phyloP scores from a whole-genome alignment of 2,113 vertebrate species.

The Mormoops blainvillei region DNA sequence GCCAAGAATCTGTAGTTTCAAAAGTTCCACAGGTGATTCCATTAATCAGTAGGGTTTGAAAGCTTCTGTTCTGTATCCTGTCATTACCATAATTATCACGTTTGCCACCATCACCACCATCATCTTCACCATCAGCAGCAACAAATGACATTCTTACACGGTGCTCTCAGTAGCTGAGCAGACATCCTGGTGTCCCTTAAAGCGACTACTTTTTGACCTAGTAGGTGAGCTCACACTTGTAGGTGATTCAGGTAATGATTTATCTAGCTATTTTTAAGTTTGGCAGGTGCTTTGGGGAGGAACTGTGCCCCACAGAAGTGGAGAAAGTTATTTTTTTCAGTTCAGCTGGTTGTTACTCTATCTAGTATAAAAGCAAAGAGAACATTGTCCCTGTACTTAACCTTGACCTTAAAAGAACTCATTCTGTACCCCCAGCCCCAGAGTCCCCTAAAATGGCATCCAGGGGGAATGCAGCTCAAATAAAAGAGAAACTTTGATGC shows the following conservation, averaged over 20 bases:
- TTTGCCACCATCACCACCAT: not conserved
- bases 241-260: not conserved
- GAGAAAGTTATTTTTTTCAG: not conserved
- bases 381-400: not conserved
- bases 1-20: not conserved
- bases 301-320: not conserved
- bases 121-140: not conserved
- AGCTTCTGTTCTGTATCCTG: not conserved
- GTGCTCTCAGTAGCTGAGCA: not conserved
- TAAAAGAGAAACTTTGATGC: conserved; percentile 22
- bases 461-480: not conserved
- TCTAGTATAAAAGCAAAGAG: not conserved
- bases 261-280: not conserved
- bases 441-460: not conserved
- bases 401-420: not conserved
- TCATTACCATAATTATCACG: not conserved
- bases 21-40: not conserved
- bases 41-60: not conserved
- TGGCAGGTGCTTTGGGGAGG: not conserved
- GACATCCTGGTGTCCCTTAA: not conserved
- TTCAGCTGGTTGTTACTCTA: not conserved
- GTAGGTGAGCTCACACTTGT: not conserved
- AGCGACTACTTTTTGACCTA: not conserved
- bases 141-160: not conserved
- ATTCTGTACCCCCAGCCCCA: too few relatives aligned